phyloP scores from a whole-genome alignment of 2,113 vertebrate genomes.

The Notothenia rossii region DNA sequence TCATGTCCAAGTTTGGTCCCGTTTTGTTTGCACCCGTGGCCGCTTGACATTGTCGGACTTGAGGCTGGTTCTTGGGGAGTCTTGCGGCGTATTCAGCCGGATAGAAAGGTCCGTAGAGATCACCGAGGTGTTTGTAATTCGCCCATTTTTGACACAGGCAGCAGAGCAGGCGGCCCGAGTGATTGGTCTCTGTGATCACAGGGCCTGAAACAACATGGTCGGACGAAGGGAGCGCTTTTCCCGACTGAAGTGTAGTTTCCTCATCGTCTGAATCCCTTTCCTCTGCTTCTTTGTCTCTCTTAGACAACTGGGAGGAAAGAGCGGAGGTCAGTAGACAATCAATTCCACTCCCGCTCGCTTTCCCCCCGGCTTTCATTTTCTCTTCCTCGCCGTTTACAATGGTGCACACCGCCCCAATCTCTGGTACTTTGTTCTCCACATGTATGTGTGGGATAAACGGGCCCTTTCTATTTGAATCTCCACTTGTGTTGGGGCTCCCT shows the following conservation, averaged over 20 bases:
- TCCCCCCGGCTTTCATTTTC: conserved; percentile 78
- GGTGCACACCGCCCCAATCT: conserved; percentile 93
- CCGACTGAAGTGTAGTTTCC: conserved; percentile 83
- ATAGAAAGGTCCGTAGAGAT: conserved; percentile 98
- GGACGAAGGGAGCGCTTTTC: conserved; percentile 93
- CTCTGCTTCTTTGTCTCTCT: conserved; percentile 81
- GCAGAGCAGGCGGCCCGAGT: conserved; percentile 93
- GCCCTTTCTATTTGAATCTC: conserved; percentile 76
- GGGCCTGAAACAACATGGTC: conserved; percentile 93
- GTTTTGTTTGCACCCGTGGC: conserved; percentile 64
- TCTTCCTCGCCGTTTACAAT: conserved; percentile 98
- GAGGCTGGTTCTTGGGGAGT: conserved; percentile 94
- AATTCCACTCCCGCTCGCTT: conserved; percentile 64
- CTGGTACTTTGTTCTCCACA: conserved; percentile 93
- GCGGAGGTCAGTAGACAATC: conserved; percentile 75
- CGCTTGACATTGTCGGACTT: conserved; percentile 79
- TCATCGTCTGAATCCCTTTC: conserved; percentile 75
- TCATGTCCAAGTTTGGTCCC: conserved; percentile 68
- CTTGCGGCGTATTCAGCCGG: conserved; percentile 95
- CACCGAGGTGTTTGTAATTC: conserved; percentile 97
- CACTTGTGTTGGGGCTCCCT: conserved; percentile 42
- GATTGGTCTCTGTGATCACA: conserved; percentile 91
- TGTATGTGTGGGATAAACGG: conserved; percentile 96
- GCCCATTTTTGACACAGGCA: conserved; percentile 99
- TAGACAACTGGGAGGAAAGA: conserved; percentile 75